Base-by-base conservation (phyloP, 2,113 vertebrate species). In the Genyomyrus donnyi region DNA sequence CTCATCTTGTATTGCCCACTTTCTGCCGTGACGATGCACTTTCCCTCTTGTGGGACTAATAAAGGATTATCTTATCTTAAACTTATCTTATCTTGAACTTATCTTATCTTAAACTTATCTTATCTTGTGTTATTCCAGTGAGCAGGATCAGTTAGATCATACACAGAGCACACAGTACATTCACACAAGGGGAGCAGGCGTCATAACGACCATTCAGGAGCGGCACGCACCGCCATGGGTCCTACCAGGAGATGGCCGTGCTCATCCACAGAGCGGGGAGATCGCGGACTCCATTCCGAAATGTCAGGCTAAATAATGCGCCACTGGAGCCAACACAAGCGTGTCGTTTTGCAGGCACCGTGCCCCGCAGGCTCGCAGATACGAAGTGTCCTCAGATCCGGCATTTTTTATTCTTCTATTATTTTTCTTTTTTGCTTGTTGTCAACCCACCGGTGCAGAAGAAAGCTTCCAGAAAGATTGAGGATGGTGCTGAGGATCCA, bases 251-350 rank as follows among this genome's bases (percentile, higher is more conserved):
- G 19, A 24, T 24, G 56, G 21, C 6, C 1, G 21, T 24, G 56
- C 56, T 24, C 56, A 58, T 58, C 56, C 50, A 31, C 11, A 84
- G 19, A 70, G 42, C 3, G 24, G 35, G 74, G 19, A 87, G 87
- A 91, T 48, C 3, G 0, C 50, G 15, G 50, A 52, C 50, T 52
- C 50, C 50, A 17, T 17, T n/a, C 19, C 66, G 89, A 66, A 91
- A 89, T 56, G 87, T 58, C 88, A 90, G 15, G 56, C 49, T 39
- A 80, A 83, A 90, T 91, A 89, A 91, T 89, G 46, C 46, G 70
- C 11, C 24, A 27, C 7, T 85, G 66, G 39, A 66, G 35, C 24
- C 9, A 39, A 53, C 39, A 70, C 15, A 66, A 83, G 52, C 45
- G 21, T 35, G 21, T 42, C 42, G 21, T 50, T n/a, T 90, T 24